Conservation (phyloP, 1,140 invertebrate genomes). For the Leptinotarsa texana region DNA sequence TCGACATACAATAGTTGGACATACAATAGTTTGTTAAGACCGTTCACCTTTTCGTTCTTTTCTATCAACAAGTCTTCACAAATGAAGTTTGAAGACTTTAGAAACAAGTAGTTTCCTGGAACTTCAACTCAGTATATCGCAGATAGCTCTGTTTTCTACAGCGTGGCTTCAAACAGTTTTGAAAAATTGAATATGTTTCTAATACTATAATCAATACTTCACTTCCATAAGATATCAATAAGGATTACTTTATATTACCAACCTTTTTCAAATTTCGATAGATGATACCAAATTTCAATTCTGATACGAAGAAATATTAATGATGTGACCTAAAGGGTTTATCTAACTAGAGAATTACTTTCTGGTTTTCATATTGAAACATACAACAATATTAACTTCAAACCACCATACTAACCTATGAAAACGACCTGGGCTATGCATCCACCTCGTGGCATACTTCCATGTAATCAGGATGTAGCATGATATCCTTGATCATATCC, state of each 20-base stretch:
- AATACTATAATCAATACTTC: not conserved
- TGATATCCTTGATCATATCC: conserved; percentile 93
- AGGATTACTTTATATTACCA: not conserved
- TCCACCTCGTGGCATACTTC: conserved; percentile 91
- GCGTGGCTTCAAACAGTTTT: too few species aligned
- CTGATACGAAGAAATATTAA: not conserved
- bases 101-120: too few species aligned
- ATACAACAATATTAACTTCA: too few species aligned
- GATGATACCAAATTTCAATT: not conserved
- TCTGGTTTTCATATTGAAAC: not conserved
- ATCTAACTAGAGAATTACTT: not conserved
- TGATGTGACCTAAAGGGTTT: not conserved
- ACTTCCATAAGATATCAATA: not conserved
- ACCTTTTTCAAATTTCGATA: not conserved
- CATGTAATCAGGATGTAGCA: conserved; percentile 92
- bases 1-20: too few species aligned
- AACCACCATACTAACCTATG: conserved; percentile 31
- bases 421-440: conserved; percentile 60
- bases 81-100: too few species aligned
- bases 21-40: too few species aligned
- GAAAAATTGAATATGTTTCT: too few species aligned
- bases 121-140: too few species aligned
- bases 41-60: too few species aligned
- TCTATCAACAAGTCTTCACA: too few species aligned
- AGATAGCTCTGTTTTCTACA: too few species aligned